Base-by-base conservation (phyloP, 1,140 invertebrate species). In the Harlomillsia oculata region DNA sequence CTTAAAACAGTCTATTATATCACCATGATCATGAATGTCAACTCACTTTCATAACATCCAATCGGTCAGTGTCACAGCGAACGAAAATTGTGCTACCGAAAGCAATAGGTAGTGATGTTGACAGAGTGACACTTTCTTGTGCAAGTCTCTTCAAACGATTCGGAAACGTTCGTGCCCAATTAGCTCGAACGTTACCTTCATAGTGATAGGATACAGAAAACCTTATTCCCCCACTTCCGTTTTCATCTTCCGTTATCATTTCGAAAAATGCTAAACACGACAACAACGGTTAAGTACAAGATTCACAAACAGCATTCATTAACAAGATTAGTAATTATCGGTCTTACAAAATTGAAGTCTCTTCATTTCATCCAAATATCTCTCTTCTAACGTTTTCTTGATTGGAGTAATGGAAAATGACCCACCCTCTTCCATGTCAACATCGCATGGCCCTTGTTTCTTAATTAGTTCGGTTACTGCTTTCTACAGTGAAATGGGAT, bases 81-180 rank as follows among this genome's bases (percentile, higher is more conserved):
- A 97, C 91, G 78, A 97, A 97, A 41, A 97, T 92, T 62, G 87
- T 89, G 68, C 89, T 94, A 69, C 87, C 92, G 66, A 86, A 91
- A 20, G 90, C 94, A 18, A 97, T 78, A 49, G 94, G 93, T 59
- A 97, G 75, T 46, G 87, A 87, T 49, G 89, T 93, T 41, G 89
- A 90, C n/a, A 97, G 77, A 11, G 92, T 96, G 25, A 94, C 90
- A 52, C 91, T 84, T 74, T 97, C 94, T 73, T 97, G 93, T 23
- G 93, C 93, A 16, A 97, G 79, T 16, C 93, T 78, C 72, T 94
- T 91, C 56, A 94, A 86, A 57, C 93, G 77, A 9, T 85, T 80
- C 16, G 88, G 85, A 45, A 68, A 72, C 56, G 82, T 81, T 39
- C 86, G 79, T 66, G 89, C 87, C 29, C 87, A 87, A 1, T 87